Percentiles rank a stretch among this genome's conserved stretches.
phyloP scores from a whole-genome alignment of 2,797 vertebrate genomes.

The Choloepus didactylus region DNA sequence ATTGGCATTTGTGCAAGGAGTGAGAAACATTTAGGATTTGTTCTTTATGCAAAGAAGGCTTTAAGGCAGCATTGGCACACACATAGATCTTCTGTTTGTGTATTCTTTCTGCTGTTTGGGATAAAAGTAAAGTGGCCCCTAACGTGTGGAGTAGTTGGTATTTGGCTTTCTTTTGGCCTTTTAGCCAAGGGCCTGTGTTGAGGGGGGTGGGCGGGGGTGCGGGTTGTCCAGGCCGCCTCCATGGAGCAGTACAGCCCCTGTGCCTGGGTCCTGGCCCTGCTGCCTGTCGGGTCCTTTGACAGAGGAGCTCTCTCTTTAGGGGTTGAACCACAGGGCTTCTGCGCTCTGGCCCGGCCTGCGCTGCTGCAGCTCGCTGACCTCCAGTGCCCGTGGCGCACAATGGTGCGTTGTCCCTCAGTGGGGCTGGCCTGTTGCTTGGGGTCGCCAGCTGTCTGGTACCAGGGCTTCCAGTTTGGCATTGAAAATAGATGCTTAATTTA shows the following conservation, averaged over 20 bases:
- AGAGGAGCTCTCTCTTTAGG: background rate
- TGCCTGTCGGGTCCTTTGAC: background rate
- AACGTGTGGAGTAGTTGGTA: background rate
- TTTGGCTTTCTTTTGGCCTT: background rate
- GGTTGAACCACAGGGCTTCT: background rate
- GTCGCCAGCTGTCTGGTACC: background rate
- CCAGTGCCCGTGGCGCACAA: background rate
- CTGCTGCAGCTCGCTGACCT: background rate
- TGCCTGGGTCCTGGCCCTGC: background rate
- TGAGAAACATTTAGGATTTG: background rate
- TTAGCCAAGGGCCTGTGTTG: background rate
- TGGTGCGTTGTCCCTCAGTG: background rate
- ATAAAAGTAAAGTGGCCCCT: background rate
- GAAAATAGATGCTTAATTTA: slow-evolving; percentile 58
- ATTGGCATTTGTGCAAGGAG: background rate
- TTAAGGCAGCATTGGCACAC: background rate
- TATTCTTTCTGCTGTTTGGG: background rate
- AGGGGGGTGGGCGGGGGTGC: background rate
- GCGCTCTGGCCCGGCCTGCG: background rate
- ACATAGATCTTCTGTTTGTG: background rate
- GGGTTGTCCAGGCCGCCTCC: background rate
- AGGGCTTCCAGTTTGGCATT: background rate
- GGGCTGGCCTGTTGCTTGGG: background rate
- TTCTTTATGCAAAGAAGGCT: background rate
- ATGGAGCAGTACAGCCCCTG: background rate